Conservation (phyloP, 2,888 invertebrate species). For the Sesia apiformis region DNA sequence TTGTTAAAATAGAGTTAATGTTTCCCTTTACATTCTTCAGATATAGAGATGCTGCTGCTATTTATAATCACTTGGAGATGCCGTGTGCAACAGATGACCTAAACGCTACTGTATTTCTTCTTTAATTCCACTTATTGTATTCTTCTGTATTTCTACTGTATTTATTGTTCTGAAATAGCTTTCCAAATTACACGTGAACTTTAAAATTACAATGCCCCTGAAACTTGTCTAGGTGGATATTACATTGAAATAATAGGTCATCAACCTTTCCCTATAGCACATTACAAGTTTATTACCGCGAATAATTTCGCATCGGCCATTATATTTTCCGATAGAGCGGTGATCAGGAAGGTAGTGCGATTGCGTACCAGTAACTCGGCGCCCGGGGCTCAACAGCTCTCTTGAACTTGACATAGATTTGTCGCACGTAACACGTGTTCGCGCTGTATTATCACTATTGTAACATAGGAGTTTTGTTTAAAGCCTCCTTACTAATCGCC, state of each 20-base stretch:
- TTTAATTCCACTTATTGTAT: too few relatives aligned
- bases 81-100: too few relatives aligned
- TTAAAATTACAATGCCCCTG: too few relatives aligned
- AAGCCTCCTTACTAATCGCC: too few relatives aligned
- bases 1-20: background rate
- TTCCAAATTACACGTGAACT: too few relatives aligned
- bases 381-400: slow-evolving; percentile 14
- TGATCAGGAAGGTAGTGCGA: slow-evolving; percentile 6
- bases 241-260: background rate
- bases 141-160: too few relatives aligned
- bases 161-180: too few relatives aligned
- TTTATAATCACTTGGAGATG: too few relatives aligned
- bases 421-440: background rate
- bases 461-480: background rate
- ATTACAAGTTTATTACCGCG: background rate
- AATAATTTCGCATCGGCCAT: slow-evolving; percentile 10
- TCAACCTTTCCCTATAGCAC: background rate
- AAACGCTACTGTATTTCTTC: too few relatives aligned
- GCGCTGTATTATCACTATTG: background rate
- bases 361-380: slow-evolving; percentile 12
- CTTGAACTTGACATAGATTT: slow-evolving; percentile 22
- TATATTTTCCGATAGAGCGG: slow-evolving; percentile 12
- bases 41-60: too few relatives aligned
- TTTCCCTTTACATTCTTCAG: too few relatives aligned
- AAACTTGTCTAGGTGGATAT: too few relatives aligned